phyloP scores from a whole-genome alignment of 2,888 invertebrate genomes.

The Acanthococcus lagerstroemiae region DNA sequence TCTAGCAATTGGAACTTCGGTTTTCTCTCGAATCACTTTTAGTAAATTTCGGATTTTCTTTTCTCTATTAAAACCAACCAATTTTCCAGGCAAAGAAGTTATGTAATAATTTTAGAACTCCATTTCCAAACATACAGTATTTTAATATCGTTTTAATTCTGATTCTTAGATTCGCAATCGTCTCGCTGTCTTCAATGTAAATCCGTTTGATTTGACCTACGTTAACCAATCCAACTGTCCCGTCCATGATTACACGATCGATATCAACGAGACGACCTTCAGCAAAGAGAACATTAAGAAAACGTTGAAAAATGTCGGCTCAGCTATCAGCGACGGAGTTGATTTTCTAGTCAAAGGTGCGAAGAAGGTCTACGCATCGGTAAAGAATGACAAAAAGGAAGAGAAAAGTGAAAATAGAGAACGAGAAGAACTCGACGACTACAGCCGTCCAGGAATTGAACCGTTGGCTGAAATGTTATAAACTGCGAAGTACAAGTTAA shows the following conservation, averaged over 20 bases:
- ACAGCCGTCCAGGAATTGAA: not conserved
- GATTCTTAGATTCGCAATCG: conserved; percentile 52
- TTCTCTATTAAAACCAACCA: too few species aligned
- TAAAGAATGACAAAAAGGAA: conserved; percentile 43
- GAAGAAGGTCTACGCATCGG: conserved; percentile 58
- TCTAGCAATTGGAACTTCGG: too few species aligned
- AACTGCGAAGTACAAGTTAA: not conserved
- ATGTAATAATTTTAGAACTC: too few species aligned
- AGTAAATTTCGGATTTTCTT: too few species aligned
- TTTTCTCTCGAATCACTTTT: too few species aligned
- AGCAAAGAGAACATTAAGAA: conserved; percentile 59
- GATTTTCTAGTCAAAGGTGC: conserved; percentile 60
- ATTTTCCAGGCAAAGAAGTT: too few species aligned
- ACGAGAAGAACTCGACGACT: not conserved
- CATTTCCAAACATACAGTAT: not conserved
- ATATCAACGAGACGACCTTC: conserved; percentile 66
- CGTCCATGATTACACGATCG: conserved; percentile 46
- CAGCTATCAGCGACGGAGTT: conserved; percentile 59
- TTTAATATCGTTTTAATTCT: not conserved
- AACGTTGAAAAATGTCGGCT: conserved; percentile 53
- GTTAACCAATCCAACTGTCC: conserved; percentile 59
- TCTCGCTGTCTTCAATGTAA: conserved; percentile 55
- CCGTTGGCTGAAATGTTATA: not conserved
- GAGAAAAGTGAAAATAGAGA: not conserved
- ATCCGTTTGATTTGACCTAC: conserved; percentile 64